A percentile compares a stretch with the other conserved stretches of the same genome.
phyloP scores from a whole-genome alignment of 2,797 vertebrate species.

The Ctenopoma kingsleyae region DNA sequence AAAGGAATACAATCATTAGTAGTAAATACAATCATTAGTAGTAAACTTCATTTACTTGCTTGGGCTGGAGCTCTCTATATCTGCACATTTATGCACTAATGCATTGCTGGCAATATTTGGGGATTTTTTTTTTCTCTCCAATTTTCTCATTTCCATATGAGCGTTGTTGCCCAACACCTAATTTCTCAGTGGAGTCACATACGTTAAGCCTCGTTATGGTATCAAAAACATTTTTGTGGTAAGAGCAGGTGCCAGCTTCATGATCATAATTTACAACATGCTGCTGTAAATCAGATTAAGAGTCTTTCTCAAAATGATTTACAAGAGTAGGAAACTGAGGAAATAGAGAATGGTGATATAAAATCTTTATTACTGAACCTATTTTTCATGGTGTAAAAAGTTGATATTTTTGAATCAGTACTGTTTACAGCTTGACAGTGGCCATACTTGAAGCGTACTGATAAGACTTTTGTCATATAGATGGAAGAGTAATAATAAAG shows the following conservation, averaged over 20 bases:
- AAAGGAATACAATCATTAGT: not conserved
- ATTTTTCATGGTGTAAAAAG: too few relatives aligned
- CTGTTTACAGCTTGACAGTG: too few relatives aligned
- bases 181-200: constrained; percentile 9
- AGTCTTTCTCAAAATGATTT: constrained; percentile 23
- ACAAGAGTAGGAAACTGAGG: constrained; percentile 4
- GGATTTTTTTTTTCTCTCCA: too few relatives aligned
- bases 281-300: constrained; percentile 12
- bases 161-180: not conserved
- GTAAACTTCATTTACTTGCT: too few relatives aligned
- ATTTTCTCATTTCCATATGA: not conserved
- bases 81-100: too few relatives aligned
- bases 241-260: not conserved
- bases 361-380: not conserved
- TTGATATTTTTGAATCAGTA: too few relatives aligned
- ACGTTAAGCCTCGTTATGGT: not conserved
- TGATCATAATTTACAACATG: constrained; percentile 1
- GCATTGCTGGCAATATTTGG: too few relatives aligned
- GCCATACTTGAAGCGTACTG: too few relatives aligned
- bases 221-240: constrained; percentile 6
- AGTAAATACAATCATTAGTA: too few relatives aligned
- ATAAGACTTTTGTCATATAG: too few relatives aligned
- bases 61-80: too few relatives aligned
- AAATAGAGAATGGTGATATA: not conserved
- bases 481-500: too few relatives aligned